A percentile compares a stretch with the other conserved stretches of the same genome.
phyloP scores from a whole-genome alignment of 2,888 invertebrate genomes.

The Patella depressa region DNA sequence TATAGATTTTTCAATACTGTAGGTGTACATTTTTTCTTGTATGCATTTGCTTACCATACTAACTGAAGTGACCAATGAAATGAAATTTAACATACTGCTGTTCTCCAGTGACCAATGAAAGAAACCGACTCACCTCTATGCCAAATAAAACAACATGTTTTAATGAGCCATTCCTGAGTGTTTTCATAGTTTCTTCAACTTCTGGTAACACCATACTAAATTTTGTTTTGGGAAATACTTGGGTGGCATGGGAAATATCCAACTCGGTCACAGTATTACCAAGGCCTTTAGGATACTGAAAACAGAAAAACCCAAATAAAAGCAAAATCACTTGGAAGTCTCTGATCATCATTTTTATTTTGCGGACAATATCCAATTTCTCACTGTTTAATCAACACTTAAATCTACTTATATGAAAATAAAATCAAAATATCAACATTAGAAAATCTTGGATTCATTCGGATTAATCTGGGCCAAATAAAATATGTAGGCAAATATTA shows the following conservation, averaged over 20 bases:
- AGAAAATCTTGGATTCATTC: too few species aligned
- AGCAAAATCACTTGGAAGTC: too few species aligned
- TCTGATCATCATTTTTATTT: too few species aligned
- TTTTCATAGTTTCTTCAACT: conserved; percentile 69
- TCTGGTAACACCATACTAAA: conserved; percentile 76
- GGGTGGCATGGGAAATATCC: conserved; percentile 70
- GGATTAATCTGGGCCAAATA: too few species aligned
- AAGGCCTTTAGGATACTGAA: conserved; percentile 75
- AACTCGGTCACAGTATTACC: conserved; percentile 75
- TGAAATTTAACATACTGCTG: too few species aligned
- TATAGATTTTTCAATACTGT: too few species aligned
- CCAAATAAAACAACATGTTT: conserved; percentile 68
- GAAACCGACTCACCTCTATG: conserved; percentile 60
- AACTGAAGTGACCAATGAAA: too few species aligned
- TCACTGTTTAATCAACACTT: not conserved
- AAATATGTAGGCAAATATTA: too few species aligned
- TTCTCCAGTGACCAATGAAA: too few species aligned
- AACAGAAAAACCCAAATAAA: conserved; percentile 1
- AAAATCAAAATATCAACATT: not conserved
- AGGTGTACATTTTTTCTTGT: too few species aligned
- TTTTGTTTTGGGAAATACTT: conserved; percentile 72
- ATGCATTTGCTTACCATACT: too few species aligned
- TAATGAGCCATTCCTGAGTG: conserved; percentile 54
- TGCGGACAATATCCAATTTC: too few species aligned
- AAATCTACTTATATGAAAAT: not conserved